Evolutionary conservation across 2,888 invertebrate species (phyloP).

Genomic region (Toxonevra muliebris): DNA sequence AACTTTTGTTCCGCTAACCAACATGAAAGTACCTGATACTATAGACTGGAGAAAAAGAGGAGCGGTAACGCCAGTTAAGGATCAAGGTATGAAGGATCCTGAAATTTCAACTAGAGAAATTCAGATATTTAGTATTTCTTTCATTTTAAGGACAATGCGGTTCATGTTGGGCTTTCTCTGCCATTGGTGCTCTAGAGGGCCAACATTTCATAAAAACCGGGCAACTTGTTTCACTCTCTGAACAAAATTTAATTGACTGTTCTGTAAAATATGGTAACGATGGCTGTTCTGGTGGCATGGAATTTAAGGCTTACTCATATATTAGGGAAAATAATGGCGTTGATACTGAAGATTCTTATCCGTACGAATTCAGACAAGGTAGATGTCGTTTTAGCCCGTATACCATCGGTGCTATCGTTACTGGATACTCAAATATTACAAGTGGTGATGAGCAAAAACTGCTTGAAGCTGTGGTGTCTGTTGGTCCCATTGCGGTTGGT

Average conservation of each 20-base stretch:
- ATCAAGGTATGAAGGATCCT: conserved; percentile 70
- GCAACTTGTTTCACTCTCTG: conserved; percentile 79
- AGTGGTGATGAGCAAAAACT: background rate
- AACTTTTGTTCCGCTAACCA: background rate
- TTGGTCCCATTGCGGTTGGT: conserved; percentile 2
- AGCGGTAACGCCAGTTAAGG: conserved; percentile 83
- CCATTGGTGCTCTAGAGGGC: conserved; percentile 81
- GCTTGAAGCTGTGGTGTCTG: background rate
- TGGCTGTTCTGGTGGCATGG: conserved; percentile 82
- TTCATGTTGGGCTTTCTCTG: conserved; percentile 87
- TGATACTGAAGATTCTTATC: conserved; percentile 84
- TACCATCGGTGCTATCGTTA: background rate
- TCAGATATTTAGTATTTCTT: background rate
- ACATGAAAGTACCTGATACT: conserved; percentile 67
- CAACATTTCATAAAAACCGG: conserved; percentile 81
- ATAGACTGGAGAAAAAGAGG: conserved; percentile 84
- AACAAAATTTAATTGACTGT: conserved; percentile 52
- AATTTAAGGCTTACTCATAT: conserved; percentile 81
- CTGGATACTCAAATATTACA: background rate
- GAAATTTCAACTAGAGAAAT: background rate
- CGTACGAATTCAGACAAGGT: conserved; percentile 77
- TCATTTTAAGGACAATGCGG: conserved; percentile 70
- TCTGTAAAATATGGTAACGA: conserved; percentile 71
- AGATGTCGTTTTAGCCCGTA: conserved; percentile 12
- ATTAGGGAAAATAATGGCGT: conserved; percentile 80